These are phyloP conservation scores for Dicyrtoma fusca DNA, from an alignment of 2,888 invertebrate species.

Conservation along the genomic window DNA sequence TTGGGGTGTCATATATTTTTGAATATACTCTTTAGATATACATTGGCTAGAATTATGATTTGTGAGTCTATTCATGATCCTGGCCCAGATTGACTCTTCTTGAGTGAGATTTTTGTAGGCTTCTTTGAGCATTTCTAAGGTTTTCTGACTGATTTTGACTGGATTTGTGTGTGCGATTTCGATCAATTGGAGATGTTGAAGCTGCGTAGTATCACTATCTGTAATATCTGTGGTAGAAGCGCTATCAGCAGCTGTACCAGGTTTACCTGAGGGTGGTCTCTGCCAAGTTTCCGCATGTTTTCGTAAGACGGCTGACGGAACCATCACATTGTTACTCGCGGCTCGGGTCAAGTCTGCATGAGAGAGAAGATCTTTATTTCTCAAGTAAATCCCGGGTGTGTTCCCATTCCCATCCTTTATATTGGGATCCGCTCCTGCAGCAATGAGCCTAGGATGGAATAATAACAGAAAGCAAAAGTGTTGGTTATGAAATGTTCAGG, in stretches of 20 bases:
- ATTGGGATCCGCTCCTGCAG: constrained; percentile 83
- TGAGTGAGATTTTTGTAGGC: constrained; percentile 44
- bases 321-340: constrained; percentile 71
- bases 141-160: constrained; percentile 32
- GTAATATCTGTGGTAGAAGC: constrained; percentile 29
- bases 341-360: constrained; percentile 72
- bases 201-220: constrained; percentile 37
- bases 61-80: constrained; percentile 46
- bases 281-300: constrained; percentile 18
- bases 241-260: constrained; percentile 2
- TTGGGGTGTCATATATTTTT: constrained; percentile 73
- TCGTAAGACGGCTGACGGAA: constrained; percentile 17
- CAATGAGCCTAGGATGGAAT: constrained; percentile 67
- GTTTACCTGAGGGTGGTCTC: constrained; percentile 36
- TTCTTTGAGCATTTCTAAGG: constrained; percentile 37
- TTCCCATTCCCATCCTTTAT: constrained; percentile 78
- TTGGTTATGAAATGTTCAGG: no score
- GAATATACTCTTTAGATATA: constrained; percentile 61
- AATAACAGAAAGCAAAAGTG: no score
- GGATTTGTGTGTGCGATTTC: constrained; percentile 31
- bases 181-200: background rate
- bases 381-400: constrained; percentile 77
- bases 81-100: constrained; percentile 48
- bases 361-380: constrained; percentile 70
- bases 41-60: constrained; percentile 57